Percentiles rank a stretch among this genome's conserved stretches.
phyloP scores from a whole-genome alignment of 2,888 invertebrate genomes.

The Melinopterus prodromus region DNA sequence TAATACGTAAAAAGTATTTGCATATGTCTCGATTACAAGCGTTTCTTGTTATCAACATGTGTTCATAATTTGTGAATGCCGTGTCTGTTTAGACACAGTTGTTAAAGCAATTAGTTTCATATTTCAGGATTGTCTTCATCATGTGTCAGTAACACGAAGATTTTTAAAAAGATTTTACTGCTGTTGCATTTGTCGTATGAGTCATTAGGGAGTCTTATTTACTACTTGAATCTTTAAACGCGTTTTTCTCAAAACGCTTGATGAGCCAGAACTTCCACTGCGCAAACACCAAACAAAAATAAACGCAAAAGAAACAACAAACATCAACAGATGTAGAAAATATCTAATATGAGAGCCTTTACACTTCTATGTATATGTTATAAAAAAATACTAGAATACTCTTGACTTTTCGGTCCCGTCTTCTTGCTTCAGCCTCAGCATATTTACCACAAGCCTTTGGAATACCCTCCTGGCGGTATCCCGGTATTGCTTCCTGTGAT shows the following conservation, averaged over 20 bases:
- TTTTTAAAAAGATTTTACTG: neutral
- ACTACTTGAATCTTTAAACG: too few species aligned
- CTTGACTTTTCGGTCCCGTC: neutral
- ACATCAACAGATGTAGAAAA: neutral
- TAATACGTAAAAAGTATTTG: neutral
- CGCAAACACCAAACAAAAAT: too few species aligned
- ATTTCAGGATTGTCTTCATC: neutral
- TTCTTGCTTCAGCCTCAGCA: neutral
- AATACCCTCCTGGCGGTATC: slow-evolving; percentile 58
- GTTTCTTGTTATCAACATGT: neutral
- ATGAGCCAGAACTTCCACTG: too few species aligned
- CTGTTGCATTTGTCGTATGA: too few species aligned
- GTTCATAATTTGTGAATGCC: neutral
- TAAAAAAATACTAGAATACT: neutral
- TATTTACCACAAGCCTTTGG: slow-evolving; percentile 56
- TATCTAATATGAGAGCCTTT: neutral
- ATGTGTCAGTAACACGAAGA: neutral
- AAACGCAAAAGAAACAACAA: too few species aligned
- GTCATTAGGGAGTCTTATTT: too few species aligned
- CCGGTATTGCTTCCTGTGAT: slow-evolving; percentile 47
- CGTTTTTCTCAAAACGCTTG: too few species aligned
- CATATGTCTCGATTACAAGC: neutral
- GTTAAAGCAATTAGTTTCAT: neutral
- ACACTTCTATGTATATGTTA: neutral
- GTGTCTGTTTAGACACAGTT: neutral